These are phyloP conservation scores for Ridgeia piscesae DNA, from an alignment of 1,140 invertebrate genomes.

Conservation along the genomic window DNA sequence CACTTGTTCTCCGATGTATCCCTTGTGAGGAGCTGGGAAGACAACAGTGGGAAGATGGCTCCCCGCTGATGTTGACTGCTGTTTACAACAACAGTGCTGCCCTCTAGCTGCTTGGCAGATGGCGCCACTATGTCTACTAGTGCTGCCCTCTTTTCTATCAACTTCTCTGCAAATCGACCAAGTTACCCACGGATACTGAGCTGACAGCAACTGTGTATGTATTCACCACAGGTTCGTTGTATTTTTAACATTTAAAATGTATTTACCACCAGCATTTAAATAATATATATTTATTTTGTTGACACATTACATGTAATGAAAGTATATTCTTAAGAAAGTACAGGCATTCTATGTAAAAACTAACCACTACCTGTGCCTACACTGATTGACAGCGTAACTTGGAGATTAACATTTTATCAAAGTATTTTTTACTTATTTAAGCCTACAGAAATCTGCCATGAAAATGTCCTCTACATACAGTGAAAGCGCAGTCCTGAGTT, in stretches of 20 bases:
- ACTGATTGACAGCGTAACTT: too few species aligned
- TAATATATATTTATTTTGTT: neutral
- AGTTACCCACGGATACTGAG: neutral
- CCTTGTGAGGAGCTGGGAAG: slow-evolving; percentile 75
- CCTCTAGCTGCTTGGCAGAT: slow-evolving; percentile 68
- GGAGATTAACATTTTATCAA: too few species aligned
- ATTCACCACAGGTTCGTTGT: neutral
- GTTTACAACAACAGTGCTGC: neutral
- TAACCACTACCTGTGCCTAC: too few species aligned
- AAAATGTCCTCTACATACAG: neutral
- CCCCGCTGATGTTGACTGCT: slow-evolving; percentile 36
- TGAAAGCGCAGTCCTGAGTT: neutral
- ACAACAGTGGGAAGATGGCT: slow-evolving; percentile 74
- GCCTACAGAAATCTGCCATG: too few species aligned
- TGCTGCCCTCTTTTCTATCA: slow-evolving; percentile 67
- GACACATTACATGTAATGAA: neutral
- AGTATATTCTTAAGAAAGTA: too few species aligned
- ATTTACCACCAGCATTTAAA: neutral
- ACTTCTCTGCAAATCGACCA: neutral
- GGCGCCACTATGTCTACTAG: slow-evolving; percentile 79
- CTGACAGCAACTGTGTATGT: neutral
- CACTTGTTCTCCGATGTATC: slow-evolving; percentile 70
- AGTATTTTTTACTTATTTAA: too few species aligned
- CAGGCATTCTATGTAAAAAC: too few species aligned
- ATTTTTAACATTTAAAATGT: neutral